phyloP scores from a whole-genome alignment of 1,140 invertebrate species.

The Eciton burchellii region DNA sequence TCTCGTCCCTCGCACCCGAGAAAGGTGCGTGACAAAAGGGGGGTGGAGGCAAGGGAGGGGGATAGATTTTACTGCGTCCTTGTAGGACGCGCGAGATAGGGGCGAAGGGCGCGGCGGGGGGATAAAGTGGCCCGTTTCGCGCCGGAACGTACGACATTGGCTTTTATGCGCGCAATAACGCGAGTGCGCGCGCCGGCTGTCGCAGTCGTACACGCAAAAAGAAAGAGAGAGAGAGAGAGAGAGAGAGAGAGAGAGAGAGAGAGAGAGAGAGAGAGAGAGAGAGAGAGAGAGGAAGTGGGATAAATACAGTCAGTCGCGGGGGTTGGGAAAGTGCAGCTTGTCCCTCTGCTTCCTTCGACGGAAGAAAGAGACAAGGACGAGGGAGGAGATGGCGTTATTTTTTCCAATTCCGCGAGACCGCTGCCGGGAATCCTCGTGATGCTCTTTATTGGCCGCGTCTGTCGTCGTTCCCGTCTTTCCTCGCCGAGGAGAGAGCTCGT shows the following conservation, averaged over 20 bases:
- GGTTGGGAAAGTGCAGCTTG: not conserved
- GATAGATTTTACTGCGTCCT: slow-evolving; percentile 9
- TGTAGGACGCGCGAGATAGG: slow-evolving; percentile 2
- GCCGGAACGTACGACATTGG: slow-evolving; percentile 70
- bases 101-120: not conserved
- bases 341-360: slow-evolving; percentile 23
- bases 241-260: slow-evolving; percentile 14
- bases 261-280: slow-evolving; percentile 31
- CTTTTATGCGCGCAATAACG: slow-evolving; percentile 75
- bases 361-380: not conserved
- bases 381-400: too few species aligned
- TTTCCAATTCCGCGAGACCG: slow-evolving; percentile 60
- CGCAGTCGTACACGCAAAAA: slow-evolving; percentile 47
- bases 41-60: too few species aligned
- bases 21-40: not conserved
- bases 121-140: slow-evolving; percentile 47
- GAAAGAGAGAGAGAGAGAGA: too few species aligned
- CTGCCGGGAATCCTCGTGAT: not conserved
- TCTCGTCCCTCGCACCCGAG: not conserved
- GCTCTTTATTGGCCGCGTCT: slow-evolving; percentile 33
- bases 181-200: slow-evolving; percentile 70
- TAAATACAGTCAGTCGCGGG: not conserved
- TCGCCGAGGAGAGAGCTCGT: not conserved
- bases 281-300: slow-evolving; percentile 18
- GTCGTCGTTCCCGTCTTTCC: not conserved